These are phyloP conservation scores for Leptodactylus fallax DNA, from an alignment of 2,797 vertebrate species.

Conservation along the genomic window DNA sequence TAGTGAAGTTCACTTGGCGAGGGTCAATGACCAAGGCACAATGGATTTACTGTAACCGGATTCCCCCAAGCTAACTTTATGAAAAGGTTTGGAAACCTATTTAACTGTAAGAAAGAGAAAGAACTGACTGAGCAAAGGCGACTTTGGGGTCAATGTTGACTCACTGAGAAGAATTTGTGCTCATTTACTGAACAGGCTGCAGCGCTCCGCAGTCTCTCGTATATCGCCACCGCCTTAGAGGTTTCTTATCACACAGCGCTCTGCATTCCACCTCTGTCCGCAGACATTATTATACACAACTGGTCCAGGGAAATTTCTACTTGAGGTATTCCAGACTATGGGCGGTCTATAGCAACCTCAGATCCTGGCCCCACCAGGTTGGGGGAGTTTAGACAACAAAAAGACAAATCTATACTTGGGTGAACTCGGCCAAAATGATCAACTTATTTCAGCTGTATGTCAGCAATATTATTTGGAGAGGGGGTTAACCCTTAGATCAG, in stretches of 20 bases:
- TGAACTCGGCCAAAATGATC: no score
- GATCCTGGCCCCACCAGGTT: neutral
- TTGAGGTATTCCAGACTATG: neutral
- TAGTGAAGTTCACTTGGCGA: slow-evolving; percentile 52
- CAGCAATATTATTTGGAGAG: no score
- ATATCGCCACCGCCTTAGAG: neutral
- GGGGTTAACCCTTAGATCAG: no score
- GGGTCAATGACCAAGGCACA: slow-evolving; percentile 55
- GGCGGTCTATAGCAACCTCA: neutral
- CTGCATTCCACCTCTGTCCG: neutral
- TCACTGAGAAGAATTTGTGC: slow-evolving; percentile 42
- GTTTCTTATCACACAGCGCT: neutral
- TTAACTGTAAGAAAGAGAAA: slow-evolving; percentile 52
- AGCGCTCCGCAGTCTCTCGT: neutral
- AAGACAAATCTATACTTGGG: no score
- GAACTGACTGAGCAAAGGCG: slow-evolving; percentile 37
- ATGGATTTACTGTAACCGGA: slow-evolving; percentile 57
- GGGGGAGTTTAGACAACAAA: no score
- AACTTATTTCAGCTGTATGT: no score
- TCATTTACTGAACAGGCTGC: slow-evolving; percentile 13
- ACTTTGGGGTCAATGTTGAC: slow-evolving; percentile 42
- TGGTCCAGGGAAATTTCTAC: neutral
- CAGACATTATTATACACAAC: no score
- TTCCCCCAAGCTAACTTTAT: slow-evolving; percentile 58
- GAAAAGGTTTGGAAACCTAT: slow-evolving; percentile 50